phyloP scores from a whole-genome alignment of 2,797 vertebrate genomes.

The Melanitta fusca region DNA sequence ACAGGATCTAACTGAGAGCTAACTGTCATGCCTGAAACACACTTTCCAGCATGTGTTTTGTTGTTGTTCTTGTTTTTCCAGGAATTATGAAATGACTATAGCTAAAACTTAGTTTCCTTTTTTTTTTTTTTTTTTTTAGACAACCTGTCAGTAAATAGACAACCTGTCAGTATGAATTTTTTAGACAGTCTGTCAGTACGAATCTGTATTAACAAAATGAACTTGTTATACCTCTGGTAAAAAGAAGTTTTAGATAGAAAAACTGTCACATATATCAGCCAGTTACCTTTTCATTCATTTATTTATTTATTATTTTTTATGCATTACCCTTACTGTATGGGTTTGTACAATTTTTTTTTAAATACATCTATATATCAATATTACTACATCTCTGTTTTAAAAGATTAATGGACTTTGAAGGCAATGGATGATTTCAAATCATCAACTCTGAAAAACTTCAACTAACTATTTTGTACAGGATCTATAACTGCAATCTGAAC shows the following conservation, averaged over 20 bases:
- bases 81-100: neutral
- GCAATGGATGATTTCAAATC: neutral
- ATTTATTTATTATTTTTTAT: neutral
- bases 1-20: neutral
- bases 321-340: neutral
- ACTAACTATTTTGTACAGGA: neutral
- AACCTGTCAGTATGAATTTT: neutral
- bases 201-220: neutral
- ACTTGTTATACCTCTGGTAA: rapidly evolving
- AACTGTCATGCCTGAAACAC: neutral
- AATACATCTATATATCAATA: neutral
- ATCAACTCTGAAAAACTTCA: neutral
- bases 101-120: neutral
- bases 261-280: neutral
- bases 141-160: neutral
- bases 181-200: neutral
- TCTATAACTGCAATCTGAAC: neutral
- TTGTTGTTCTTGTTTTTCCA: neutral
- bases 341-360: neutral
- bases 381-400: neutral
- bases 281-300: neutral
- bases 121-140: neutral
- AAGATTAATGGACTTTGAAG: neutral
- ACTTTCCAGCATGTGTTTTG: neutral
- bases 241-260: neutral